Evolutionary conservation across 2,888 invertebrate species (phyloP).

Genomic region (Scaptomyza reducta): DNA sequence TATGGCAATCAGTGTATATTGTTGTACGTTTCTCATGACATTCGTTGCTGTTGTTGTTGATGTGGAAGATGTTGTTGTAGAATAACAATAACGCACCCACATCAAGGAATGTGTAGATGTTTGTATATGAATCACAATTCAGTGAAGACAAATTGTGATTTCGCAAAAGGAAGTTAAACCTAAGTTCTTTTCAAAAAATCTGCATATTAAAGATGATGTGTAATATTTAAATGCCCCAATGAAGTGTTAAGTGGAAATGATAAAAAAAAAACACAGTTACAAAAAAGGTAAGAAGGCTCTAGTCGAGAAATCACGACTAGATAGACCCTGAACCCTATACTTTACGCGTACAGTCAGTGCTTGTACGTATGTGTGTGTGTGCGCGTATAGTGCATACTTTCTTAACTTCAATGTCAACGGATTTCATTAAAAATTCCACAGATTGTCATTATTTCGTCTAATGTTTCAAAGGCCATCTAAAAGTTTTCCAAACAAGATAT

Average conservation of each 20-base stretch:
- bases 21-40: constrained; percentile 13
- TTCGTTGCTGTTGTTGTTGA: constrained; percentile 13
- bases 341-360: too few relatives aligned
- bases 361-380: too few relatives aligned
- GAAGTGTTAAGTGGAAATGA: background rate
- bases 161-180: background rate
- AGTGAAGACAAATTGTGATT: constrained; percentile 20
- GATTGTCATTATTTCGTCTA: too few relatives aligned
- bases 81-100: constrained; percentile 15
- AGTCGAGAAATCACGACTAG: too few relatives aligned
- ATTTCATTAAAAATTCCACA: too few relatives aligned
- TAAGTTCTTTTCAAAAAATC: background rate
- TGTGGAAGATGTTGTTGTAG: constrained; percentile 12
- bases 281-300: too few relatives aligned
- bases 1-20: constrained; percentile 38
- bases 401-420: too few relatives aligned
- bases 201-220: background rate
- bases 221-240: background rate
- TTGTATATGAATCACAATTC: constrained; percentile 26
- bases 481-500: too few relatives aligned
- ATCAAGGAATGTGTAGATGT: constrained; percentile 29
- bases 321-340: too few relatives aligned
- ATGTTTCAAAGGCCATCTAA: too few relatives aligned
- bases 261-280: background rate
- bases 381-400: too few relatives aligned